Base-by-base conservation (phyloP, 2,113 vertebrate genomes). In the Dipodomys merriami region DNA sequence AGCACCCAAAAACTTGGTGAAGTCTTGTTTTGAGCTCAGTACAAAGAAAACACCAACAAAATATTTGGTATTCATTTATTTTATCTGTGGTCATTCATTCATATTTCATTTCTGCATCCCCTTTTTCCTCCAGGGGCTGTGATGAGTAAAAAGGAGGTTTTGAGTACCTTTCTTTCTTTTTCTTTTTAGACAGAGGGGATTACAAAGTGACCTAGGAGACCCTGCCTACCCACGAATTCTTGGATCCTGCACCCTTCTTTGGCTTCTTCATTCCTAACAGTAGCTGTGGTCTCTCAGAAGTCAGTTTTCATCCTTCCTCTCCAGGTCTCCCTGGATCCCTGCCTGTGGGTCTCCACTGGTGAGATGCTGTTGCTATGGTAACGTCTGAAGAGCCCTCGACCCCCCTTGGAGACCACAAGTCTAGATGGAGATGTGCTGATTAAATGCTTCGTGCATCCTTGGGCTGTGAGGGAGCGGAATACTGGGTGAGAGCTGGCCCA, bases 361-460 rank as follows among this genome's bases (percentile, higher is more conserved):
- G 95, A 90, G 94, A 92, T 95, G 91, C 90, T 86, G 96, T 95
- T 97, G 88, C 95, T 85, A 95, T 95, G 72, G 91, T 57, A 96
- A 96, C 68, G 81, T 83, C 78, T 95, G 79, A 86, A 90, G 76
- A 77, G 80, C 9, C 94, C 86, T 83, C 1, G 2, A 46, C 22
- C 71, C 87, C 89, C 39, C 35, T 84, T 77, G 9, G 74, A 96
- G 94, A 76, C 2, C 15, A 86, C 81, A 94, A 78, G 90, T 88
- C 23, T 80, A 72, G 93, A 81, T 87, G 73, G 95, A 96, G 86
- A 94, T 20, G 69, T 88, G 71, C 93, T 94, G 72, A 95, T 91
- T 78, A 44, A 72, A 79, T 7, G 44, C 78, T 81, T 62, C 5
- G 2, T 16, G 49, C 67, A 62, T 84, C 68, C 60, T 76, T 22